These are phyloP conservation scores for Platycnemis pennipes DNA, from an alignment of 2,888 invertebrate genomes.

Conservation along the genomic window DNA sequence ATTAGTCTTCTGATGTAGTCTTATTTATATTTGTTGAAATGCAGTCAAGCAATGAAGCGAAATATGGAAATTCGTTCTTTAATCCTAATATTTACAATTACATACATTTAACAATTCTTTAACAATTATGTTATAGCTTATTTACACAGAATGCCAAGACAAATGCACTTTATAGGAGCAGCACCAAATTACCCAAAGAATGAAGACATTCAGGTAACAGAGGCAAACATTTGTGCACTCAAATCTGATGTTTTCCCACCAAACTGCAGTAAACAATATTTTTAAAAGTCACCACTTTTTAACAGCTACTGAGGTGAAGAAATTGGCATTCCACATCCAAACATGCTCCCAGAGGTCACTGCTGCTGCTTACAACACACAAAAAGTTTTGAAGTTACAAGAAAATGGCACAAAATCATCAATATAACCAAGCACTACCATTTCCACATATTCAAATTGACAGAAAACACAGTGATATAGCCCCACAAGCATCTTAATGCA, in stretches of 20 bases:
- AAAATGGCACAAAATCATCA: conserved; percentile 34
- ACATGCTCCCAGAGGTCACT: not conserved
- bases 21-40: no score
- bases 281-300: conserved; percentile 3
- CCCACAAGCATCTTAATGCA: not conserved
- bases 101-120: conserved; percentile 65
- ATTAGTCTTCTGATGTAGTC: no score
- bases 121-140: conserved; percentile 68
- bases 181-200: conserved; percentile 55
- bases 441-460: conserved; percentile 28
- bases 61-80: conserved; percentile 40
- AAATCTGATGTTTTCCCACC: conserved; percentile 24
- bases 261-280: not conserved
- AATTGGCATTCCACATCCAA: not conserved
- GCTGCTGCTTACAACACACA: conserved; percentile 32
- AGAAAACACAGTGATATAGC: not conserved
- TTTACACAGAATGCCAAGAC: conserved; percentile 68
- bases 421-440: not conserved
- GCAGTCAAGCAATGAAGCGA: not conserved
- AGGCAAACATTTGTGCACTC: conserved; percentile 63
- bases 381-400: conserved; percentile 32
- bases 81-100: conserved; percentile 69
- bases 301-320: conserved; percentile 33
- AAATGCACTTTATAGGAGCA: conserved; percentile 68
- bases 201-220: conserved; percentile 4